phyloP scores from a whole-genome alignment of 1,140 invertebrate genomes.

The Venturia canescens region DNA sequence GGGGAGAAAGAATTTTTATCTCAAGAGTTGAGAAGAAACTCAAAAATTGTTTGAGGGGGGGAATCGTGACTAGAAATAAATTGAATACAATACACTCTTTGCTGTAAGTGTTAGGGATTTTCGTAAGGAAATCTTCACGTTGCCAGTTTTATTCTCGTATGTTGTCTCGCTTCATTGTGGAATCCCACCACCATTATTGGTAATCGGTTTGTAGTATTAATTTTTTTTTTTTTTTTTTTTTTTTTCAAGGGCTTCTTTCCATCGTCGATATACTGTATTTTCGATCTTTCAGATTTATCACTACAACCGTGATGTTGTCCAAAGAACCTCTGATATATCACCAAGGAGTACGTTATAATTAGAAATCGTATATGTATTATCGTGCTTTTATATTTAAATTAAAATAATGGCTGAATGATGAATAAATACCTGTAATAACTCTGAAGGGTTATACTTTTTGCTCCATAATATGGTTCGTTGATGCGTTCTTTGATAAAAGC shows the following conservation, averaged over 20 bases:
- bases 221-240: no score
- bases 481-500: slow-evolving; percentile 90
- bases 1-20: no score
- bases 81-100: no score
- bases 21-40: no score
- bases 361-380: neutral
- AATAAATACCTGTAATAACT: slow-evolving; percentile 85
- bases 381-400: neutral
- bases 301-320: slow-evolving; percentile 96
- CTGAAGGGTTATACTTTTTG: slow-evolving; percentile 92
- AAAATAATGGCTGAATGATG: neutral
- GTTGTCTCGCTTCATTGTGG: no score
- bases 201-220: no score
- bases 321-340: slow-evolving; percentile 85
- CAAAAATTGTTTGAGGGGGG: no score
- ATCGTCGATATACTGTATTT: slow-evolving; percentile 63
- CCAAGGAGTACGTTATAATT: slow-evolving; percentile 34
- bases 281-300: slow-evolving; percentile 89
- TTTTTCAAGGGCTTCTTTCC: slow-evolving; percentile 48
- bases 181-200: no score
- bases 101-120: no score
- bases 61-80: no score
- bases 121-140: no score
- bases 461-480: slow-evolving; percentile 90
- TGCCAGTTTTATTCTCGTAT: no score